These are phyloP conservation scores for Choloepus hoffmanni DNA, from an alignment of 2,113 vertebrate genomes.

Conservation along the genomic window DNA sequence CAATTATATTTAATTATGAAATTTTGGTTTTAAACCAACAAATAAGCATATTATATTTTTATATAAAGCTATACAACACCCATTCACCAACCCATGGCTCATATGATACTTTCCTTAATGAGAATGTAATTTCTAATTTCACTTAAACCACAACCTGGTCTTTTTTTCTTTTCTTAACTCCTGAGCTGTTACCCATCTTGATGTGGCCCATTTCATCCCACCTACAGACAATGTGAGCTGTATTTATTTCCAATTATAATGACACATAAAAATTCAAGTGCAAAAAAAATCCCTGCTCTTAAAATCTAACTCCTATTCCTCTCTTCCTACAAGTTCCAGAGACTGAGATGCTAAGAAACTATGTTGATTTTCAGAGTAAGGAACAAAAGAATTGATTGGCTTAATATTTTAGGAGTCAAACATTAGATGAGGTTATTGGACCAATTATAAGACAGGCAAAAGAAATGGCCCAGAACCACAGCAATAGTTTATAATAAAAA, in stretches of 20 bases:
- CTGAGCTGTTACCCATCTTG: not conserved
- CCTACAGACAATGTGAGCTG: slow-evolving; percentile 44
- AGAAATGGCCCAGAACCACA: not conserved
- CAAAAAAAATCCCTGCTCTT: slow-evolving; percentile 45
- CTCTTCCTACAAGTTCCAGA: not conserved
- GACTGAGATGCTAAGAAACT: slow-evolving; percentile 46
- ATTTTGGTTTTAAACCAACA: slow-evolving; percentile 45
- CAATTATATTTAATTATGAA: not conserved
- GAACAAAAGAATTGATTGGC: not conserved
- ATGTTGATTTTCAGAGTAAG: slow-evolving; percentile 38
- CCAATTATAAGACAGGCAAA: slow-evolving; percentile 8
- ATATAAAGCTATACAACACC: slow-evolving; percentile 4
- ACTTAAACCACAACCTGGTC: slow-evolving; percentile 33
- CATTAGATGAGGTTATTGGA: not conserved
- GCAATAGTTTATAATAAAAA: not conserved
- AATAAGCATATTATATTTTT: slow-evolving; percentile 42
- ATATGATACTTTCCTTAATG: slow-evolving; percentile 22
- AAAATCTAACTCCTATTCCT: slow-evolving; percentile 36
- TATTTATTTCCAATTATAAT: slow-evolving; percentile 47
- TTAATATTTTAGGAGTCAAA: slow-evolving; percentile 65
- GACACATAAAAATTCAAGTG: slow-evolving; percentile 52
- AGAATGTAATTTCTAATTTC: slow-evolving; percentile 70
- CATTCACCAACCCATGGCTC: slow-evolving; percentile 17
- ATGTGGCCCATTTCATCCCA: not conserved
- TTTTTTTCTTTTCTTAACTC: slow-evolving; percentile 48